Evolutionary conservation across 2,797 vertebrate species (phyloP).

Genomic region (Etheostoma nigrum): DNA sequence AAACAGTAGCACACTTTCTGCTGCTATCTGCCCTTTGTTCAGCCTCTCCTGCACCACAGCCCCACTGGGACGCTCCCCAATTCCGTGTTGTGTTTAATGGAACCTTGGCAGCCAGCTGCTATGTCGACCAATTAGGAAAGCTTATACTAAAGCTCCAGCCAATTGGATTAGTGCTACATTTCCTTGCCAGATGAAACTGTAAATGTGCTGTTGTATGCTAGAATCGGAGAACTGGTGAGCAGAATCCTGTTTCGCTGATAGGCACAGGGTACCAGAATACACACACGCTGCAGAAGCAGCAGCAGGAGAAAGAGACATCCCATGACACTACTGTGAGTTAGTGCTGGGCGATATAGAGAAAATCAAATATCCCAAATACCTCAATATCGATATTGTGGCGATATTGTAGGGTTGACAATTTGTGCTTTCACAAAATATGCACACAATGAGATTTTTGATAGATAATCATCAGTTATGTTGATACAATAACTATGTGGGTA

Average conservation of each 20-base stretch:
- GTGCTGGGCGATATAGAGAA: too few relatives aligned
- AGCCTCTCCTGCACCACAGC: conserved; percentile 60
- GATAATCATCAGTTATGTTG: too few relatives aligned
- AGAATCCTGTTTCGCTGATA: conserved; percentile 74
- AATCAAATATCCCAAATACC: too few relatives aligned
- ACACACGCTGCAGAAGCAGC: conserved; percentile 43
- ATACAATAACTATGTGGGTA: too few relatives aligned
- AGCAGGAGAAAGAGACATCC: conserved; percentile 28
- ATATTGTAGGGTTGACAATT: too few relatives aligned
- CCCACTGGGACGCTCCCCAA: conserved; percentile 70
- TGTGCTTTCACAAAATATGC: too few relatives aligned
- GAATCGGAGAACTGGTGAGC: conserved; percentile 71
- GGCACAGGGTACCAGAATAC: conserved; percentile 59
- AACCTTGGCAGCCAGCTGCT: conserved; percentile 71
- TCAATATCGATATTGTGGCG: too few relatives aligned
- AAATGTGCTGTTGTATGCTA: conserved; percentile 79
- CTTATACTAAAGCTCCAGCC: conserved; percentile 79
- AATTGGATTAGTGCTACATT: conserved; percentile 78
- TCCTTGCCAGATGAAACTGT: conserved; percentile 68
- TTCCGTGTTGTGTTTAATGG: conserved; percentile 75
- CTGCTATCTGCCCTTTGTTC: conserved; percentile 63
- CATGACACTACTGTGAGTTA: conserved; percentile 8
- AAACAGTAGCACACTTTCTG: conserved; percentile 53
- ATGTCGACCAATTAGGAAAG: conserved; percentile 75
- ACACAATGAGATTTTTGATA: too few relatives aligned